Base-by-base conservation (phyloP, 2,797 vertebrate genomes). In the Lagocephalus sceleratus region DNA sequence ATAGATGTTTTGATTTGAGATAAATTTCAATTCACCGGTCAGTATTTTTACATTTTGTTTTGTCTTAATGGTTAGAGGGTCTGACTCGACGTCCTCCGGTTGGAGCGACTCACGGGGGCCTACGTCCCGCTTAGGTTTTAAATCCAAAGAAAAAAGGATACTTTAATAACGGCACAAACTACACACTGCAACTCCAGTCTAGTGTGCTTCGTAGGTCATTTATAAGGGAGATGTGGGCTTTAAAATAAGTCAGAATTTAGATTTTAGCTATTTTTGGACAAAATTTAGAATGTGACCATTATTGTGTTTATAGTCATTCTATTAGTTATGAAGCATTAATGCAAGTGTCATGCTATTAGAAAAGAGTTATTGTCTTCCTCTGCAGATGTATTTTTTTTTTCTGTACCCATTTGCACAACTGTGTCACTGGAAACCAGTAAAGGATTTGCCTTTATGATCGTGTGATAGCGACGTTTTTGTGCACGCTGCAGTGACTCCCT, bases 401-500 rank as follows among this genome's bases (percentile, higher is more conserved):
- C 47, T 57, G 47, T 41, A 76, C 57, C 66, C 46, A 72, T 83
- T 83, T 81, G 79, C 82, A 81, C 83, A 84, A 54, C 20, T 79
- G 65, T 82, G 74, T 83, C 79, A 82, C 78, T 84, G 82, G 81
- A 83, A 84, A 78, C 66, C 53, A 83, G 83, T 82, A 82, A 84
- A 84, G 61, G 55, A 71, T 71, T 83, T 77, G 51, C 60, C 55
- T 82, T 82, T 70, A 61, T 73, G 66, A 71, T 32, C 6, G 38
- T 39, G 54, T 68, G 68, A 69, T 55, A 35, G 47, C 41, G 8
- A 40, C 57, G n/a, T 5, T 66, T 63, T 44, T n/a, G 47, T 20
- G 55, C 46, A 23, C 50, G 3, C 12, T 62, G 20, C 43, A 51
- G 25, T 39, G 20, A 66, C 41, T 58, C 6, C 6, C 21, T 14